Evolutionary conservation across 1,140 invertebrate genomes (phyloP).

Genomic region (Ceratina australensis): DNA sequence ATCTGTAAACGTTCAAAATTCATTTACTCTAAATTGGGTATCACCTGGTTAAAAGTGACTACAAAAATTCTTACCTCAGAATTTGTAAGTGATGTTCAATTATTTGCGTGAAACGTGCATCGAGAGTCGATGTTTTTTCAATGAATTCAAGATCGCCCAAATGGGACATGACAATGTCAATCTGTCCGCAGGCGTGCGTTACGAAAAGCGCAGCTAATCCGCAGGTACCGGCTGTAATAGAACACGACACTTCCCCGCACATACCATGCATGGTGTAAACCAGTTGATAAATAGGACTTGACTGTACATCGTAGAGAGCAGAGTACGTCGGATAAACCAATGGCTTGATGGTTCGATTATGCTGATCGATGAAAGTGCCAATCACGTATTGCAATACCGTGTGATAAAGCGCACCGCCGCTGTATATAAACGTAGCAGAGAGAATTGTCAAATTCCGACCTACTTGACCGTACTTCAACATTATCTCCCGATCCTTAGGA

Average conservation of each 20-base stretch:
- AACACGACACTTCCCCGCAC: conserved; percentile 57
- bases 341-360: conserved; percentile 38
- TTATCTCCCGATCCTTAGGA: conserved; percentile 23
- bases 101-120: conserved; percentile 16
- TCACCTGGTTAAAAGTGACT: no score
- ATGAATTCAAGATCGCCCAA: not conserved
- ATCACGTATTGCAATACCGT: conserved; percentile 45
- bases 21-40: not conserved
- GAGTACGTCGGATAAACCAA: conserved; percentile 62
- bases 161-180: conserved; percentile 46
- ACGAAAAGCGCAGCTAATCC: conserved; percentile 64
- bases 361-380: not conserved
- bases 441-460: conserved; percentile 45
- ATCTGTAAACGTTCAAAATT: conserved; percentile 34
- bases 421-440: conserved; percentile 48
- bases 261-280: conserved; percentile 60
- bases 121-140: not conserved
- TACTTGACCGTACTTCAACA: conserved; percentile 44
- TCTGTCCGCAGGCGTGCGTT: conserved; percentile 64
- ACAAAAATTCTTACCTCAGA: no score
- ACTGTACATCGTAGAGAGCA: conserved; percentile 56
- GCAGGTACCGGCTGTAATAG: conserved; percentile 55
- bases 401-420: conserved; percentile 50
- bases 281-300: conserved; percentile 61
- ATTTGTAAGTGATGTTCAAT: conserved; percentile 32